Evolutionary conservation across 2,113 vertebrate species (phyloP), one percentile per base, ranked within the genome.

Genomic region (Pipa parva): DNA sequence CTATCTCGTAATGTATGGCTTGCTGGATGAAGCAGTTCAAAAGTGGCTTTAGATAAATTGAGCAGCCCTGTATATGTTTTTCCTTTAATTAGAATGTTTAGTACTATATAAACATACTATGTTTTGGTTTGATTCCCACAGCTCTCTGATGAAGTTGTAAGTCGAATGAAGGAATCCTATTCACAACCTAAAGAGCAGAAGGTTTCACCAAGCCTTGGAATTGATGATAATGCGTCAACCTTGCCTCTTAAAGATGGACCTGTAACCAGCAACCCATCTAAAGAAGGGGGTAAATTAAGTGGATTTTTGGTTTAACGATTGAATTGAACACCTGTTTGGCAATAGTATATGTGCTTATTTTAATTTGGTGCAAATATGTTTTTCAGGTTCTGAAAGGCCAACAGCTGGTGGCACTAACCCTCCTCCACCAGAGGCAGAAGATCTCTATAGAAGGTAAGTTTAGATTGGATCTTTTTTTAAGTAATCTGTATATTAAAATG

Each of bases 401-500:
- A 46, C 3, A 8, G 22, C 70, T 12, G 59, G 68, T 42, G 62
- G 33, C 4, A 18, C 77, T 31, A 77, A 71, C 63, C 63, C 75
- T 39, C 79, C 81, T 15, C 15, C 75, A 7, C 63, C 82, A 9
- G 81, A 85, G 71, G 79, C 78, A 46, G 84, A 90, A 17, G 86
- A 92, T 11, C 78, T 91, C 2, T 87, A 88, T 33, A 90, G 70
- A 73, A 92, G 91, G 95, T 97, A 69, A 76, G 46, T 36, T 25
- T n/a, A n/a, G n/a, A n/a, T n/a, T n/a, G n/a, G n/a, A n/a, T n/a
- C n/a, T n/a, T n/a, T n/a, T n/a, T n/a, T n/a, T n/a, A n/a, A n/a
- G n/a, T n/a, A n/a, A n/a, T n/a, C n/a, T n/a, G n/a, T n/a, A n/a
- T n/a, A n/a, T n/a, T n/a, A n/a, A n/a, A n/a, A n/a, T n/a, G n/a